A percentile compares a stretch with the other conserved stretches of the same genome.
Conservation (phyloP, 2,888 invertebrate species). For the Myopa testacea region DNA sequence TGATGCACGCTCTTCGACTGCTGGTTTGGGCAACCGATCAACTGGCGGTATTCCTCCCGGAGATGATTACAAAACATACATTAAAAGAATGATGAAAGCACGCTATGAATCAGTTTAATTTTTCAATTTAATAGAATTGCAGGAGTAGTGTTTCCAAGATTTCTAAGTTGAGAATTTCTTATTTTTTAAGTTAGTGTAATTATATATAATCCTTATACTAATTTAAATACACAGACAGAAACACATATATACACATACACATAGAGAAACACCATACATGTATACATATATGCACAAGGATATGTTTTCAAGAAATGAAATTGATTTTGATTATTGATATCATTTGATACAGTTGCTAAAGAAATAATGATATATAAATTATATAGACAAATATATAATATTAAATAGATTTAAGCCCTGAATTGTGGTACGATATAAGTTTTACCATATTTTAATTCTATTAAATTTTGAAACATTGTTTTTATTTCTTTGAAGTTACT, state of each 20-base stretch:
- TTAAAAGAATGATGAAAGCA: constrained; percentile 69
- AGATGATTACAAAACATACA: constrained; percentile 68
- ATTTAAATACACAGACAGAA: neutral
- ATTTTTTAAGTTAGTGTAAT: constrained; percentile 14
- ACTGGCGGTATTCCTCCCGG: constrained; percentile 59
- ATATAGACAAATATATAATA: too few species aligned
- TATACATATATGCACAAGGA: neutral
- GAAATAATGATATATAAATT: too few species aligned
- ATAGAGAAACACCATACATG: neutral
- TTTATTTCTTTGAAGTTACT: too few species aligned
- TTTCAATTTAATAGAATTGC: neutral
- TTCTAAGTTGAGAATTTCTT: constrained; percentile 11
- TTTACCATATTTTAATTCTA: too few species aligned
- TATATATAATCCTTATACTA: constrained; percentile 16
- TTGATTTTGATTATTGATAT: too few species aligned
- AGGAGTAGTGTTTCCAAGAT: neutral
- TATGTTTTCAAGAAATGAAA: too few species aligned
- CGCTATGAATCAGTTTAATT: constrained; percentile 66
- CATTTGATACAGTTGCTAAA: too few species aligned
- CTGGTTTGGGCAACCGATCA: constrained; percentile 86
- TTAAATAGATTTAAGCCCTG: too few species aligned
- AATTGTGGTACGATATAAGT: too few species aligned
- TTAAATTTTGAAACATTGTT: too few species aligned
- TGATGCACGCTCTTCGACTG: constrained; percentile 74
- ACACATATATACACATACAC: neutral